These are phyloP conservation scores for Drosophila incognita DNA, from an alignment of 2,888 invertebrate species.

Conservation along the genomic window DNA sequence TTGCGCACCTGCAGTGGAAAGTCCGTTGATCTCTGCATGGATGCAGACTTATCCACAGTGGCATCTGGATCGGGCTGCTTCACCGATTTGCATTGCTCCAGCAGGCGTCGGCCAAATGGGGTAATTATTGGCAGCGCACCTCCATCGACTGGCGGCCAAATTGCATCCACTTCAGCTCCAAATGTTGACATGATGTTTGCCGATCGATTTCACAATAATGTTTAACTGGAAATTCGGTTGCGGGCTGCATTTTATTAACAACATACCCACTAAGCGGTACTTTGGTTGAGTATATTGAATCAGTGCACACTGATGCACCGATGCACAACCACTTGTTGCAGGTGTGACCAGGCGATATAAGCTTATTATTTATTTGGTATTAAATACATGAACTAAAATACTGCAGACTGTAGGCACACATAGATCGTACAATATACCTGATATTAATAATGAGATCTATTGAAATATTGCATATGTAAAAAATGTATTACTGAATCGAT, in stretches of 20 bases:
- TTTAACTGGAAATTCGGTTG: slow-evolving; percentile 23
- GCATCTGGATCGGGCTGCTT: slow-evolving; percentile 55
- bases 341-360: background rate
- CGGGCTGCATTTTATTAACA: slow-evolving; percentile 28
- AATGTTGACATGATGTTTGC: slow-evolving; percentile 67
- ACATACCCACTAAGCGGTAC: background rate
- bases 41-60: slow-evolving; percentile 49
- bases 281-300: background rate
- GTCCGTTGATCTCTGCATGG: slow-evolving; percentile 67
- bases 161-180: slow-evolving; percentile 73
- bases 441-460: background rate
- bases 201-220: slow-evolving; percentile 44
- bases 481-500: background rate
- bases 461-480: background rate
- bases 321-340: background rate
- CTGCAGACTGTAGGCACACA: background rate
- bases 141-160: slow-evolving; percentile 57
- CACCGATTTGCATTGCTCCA: slow-evolving; percentile 65
- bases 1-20: slow-evolving; percentile 77
- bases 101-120: slow-evolving; percentile 64
- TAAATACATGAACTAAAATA: background rate
- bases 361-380: background rate
- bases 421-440: background rate
- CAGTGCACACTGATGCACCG: background rate
- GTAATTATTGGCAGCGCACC: slow-evolving; percentile 22